Conservation (phyloP, 2,888 invertebrate genomes). For the Nomada fabriciana region DNA sequence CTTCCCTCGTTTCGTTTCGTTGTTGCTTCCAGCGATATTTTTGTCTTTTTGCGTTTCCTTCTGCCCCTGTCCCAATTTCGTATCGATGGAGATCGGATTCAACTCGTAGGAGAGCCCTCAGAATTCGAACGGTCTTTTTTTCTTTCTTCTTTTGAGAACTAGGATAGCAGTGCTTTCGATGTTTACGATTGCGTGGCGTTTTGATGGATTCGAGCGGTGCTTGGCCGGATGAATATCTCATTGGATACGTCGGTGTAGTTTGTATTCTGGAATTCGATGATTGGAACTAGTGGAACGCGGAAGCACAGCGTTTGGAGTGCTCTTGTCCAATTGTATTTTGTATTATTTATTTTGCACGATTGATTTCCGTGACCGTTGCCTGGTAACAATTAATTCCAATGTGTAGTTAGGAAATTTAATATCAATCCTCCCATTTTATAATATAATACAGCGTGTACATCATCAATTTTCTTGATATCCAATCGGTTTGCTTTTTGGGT, state of each 20-base stretch:
- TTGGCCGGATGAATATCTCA: slow-evolving; percentile 10
- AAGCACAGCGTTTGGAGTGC: no score
- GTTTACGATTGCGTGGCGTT: background rate
- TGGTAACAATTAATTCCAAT: no score
- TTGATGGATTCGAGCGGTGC: slow-evolving; percentile 5
- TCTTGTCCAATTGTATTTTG: no score
- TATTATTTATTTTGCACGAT: no score
- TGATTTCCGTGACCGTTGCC: no score
- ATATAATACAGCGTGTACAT: no score
- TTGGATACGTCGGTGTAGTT: background rate
- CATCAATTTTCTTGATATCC: no score
- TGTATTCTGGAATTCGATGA: background rate
- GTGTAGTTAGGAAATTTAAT: no score
- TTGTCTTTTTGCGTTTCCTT: background rate
- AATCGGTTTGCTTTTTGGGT: no score
- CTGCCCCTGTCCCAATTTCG: background rate
- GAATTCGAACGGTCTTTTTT: slow-evolving; percentile 10
- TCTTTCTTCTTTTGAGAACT: background rate
- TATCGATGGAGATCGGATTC: background rate
- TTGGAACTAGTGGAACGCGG: no score
- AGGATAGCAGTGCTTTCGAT: no score
- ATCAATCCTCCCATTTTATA: no score
- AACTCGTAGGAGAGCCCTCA: background rate
- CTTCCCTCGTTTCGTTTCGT: background rate
- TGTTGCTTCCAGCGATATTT: background rate